Evolutionary conservation across 2,888 invertebrate species (phyloP), one percentile per base, ranked within the genome.

Genomic region (Phania funesta): DNA sequence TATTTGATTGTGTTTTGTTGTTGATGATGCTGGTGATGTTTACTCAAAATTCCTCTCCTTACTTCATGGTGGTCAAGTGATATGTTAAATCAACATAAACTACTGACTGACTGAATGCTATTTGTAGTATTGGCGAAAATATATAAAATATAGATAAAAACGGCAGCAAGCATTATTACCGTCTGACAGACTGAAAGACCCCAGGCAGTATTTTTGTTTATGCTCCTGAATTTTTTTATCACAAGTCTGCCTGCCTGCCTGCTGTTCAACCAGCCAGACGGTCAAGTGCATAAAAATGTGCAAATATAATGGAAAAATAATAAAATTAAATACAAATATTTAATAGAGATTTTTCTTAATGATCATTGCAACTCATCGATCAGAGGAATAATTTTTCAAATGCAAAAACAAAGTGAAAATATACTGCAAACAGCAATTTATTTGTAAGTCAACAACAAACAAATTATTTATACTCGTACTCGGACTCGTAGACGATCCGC

Each of bases 21-120:
- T 22, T 64, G 64, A 64, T 60, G 35, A 26, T 64, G 5, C 22
- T 71, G 56, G 0, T 64, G 71, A 78, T 70, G 58, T 65, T 50
- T 50, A 44, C 52, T 68, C 41, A 50, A 62, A 74, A 75, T 35
- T 11, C 9, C 16, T 44, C 41, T 44, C 11, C 8, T 26, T 11
- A 44, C 75, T 80, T 60, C 74, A 74, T 29, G 80, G 74, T 80
- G 80, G 80, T 74, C 80, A 80, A 64, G 56, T 62, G 67, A 80
- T 68, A 74, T 80, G 54, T 80, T 74, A 68, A 74, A 68, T 74
- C 60, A 67, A 67, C 62, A 68, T 38, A 74, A 80, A 64, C 68
- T 68, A 56, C 74, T 50, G 68, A 26, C 52, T 62, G 7, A 4
- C 41, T 44, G 54, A 56, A 54, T 56, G 46, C 54, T 62, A 58